Percentiles rank a stretch among this genome's conserved stretches.
phyloP scores from a whole-genome alignment of 2,888 invertebrate genomes.

The Luperina testacea region DNA sequence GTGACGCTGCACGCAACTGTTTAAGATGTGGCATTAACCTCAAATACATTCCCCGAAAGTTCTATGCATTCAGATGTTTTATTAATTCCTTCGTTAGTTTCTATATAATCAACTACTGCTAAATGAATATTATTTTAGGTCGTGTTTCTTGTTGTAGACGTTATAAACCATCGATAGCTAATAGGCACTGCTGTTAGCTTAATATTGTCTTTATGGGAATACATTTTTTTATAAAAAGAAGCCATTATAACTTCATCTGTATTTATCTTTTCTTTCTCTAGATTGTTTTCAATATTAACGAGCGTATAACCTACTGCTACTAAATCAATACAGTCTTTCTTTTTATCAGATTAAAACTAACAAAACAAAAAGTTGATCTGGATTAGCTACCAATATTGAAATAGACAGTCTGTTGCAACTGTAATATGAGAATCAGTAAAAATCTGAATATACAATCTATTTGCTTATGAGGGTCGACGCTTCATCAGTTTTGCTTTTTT shows the following conservation, averaged over 20 bases:
- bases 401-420: conserved; percentile 54
- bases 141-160: conserved; percentile 13
- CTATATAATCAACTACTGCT: conserved; percentile 39
- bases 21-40: conserved; percentile 43
- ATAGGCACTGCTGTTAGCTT: conserved; percentile 1
- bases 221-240: neutral
- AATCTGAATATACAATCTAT: conserved; percentile 53
- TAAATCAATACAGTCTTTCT: neutral
- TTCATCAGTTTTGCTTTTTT: conserved; percentile 66
- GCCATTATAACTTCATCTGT: neutral
- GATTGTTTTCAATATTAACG: neutral
- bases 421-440: conserved; percentile 68
- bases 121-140: conserved; percentile 24
- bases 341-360: neutral
- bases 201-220: neutral
- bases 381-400: conserved; percentile 28
- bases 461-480: conserved; percentile 65
- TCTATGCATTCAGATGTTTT: conserved; percentile 46
- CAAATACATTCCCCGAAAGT: conserved; percentile 32
- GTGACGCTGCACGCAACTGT: conserved; percentile 39
- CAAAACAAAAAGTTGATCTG: neutral
- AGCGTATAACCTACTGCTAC: neutral
- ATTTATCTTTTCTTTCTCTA: neutral
- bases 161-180: neutral
- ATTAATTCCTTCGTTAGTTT: conserved; percentile 22